These are phyloP conservation scores for Antheraea pernyi DNA, from an alignment of 1,140 invertebrate genomes.

Conservation along the genomic window DNA sequence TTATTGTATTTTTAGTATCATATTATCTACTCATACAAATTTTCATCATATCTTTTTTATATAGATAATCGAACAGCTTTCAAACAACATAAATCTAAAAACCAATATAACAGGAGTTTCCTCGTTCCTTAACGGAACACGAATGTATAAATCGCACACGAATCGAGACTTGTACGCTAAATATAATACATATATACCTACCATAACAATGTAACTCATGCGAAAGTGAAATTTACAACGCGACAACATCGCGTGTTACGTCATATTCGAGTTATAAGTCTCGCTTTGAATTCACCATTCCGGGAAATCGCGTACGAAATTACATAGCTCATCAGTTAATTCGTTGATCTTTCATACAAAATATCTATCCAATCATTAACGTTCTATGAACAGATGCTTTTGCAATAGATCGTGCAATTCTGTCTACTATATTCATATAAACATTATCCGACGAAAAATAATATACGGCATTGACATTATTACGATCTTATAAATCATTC, in stretches of 20 bases:
- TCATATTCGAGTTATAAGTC: conserved; percentile 26
- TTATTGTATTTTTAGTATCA: no score
- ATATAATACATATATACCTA: conserved; percentile 14
- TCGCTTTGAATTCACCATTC: conserved; percentile 42
- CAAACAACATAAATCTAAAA: no score
- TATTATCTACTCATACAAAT: no score
- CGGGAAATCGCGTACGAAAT: conserved; percentile 37
- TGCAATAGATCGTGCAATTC: conserved; percentile 3
- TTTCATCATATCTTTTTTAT: no score
- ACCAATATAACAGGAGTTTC: background rate
- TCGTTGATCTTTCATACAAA: conserved; percentile 21
- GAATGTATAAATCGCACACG: conserved; percentile 15
- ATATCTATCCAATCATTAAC: conserved; percentile 18
- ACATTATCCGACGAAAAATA: background rate
- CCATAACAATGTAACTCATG: conserved; percentile 59
- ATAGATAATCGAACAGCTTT: no score
- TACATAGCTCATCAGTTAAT: conserved; percentile 15
- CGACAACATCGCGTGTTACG: conserved; percentile 32
- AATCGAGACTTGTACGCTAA: conserved; percentile 26
- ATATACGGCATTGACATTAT: background rate
- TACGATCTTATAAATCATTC: conserved; percentile 24
- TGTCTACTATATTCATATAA: background rate
- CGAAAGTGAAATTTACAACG: conserved; percentile 72
- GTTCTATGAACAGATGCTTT: conserved; percentile 24
- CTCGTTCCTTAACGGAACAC: background rate